phyloP scores from a whole-genome alignment of 2,888 invertebrate species.

The Agrenia bidenticulata region DNA sequence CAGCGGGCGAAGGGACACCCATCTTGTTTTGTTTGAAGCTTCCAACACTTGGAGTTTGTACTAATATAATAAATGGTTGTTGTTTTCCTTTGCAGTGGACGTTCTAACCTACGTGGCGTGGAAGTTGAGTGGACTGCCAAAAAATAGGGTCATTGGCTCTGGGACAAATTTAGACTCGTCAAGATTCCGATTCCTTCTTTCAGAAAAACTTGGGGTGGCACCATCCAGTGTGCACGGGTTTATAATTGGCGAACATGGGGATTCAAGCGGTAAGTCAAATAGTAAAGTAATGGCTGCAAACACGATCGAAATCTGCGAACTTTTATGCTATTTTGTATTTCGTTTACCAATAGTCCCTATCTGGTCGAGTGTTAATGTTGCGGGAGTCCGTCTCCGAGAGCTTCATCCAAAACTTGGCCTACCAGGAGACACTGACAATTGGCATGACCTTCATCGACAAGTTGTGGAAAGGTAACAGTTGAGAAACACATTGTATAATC shows the following conservation, averaged over 20 bases:
- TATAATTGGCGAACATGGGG: slow-evolving; percentile 94
- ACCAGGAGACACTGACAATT: slow-evolving; percentile 72
- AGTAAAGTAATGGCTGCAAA: neutral
- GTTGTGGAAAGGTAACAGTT: slow-evolving; percentile 68
- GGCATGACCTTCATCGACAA: slow-evolving; percentile 74
- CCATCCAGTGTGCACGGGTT: slow-evolving; percentile 85
- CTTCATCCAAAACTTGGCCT: slow-evolving; percentile 74
- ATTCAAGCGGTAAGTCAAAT: slow-evolving; percentile 68
- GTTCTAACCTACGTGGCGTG: slow-evolving; percentile 91
- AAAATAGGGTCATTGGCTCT: slow-evolving; percentile 83
- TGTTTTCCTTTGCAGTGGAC: slow-evolving; percentile 71
- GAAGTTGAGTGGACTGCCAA: slow-evolving; percentile 87
- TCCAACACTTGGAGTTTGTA: neutral
- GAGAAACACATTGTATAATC: too few species aligned
- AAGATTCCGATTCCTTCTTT: slow-evolving; percentile 82
- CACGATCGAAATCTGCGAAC: neutral
- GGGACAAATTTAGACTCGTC: slow-evolving; percentile 93
- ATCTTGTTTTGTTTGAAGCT: neutral
- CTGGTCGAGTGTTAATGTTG: slow-evolving; percentile 91
- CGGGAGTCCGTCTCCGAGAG: slow-evolving; percentile 79
- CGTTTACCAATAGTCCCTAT: slow-evolving; percentile 71
- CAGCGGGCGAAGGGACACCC: too few species aligned
- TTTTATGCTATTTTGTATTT: slow-evolving; percentile 3
- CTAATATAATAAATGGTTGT: neutral
- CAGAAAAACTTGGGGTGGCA: slow-evolving; percentile 76